Percentiles rank a stretch among this genome's conserved stretches.
These are phyloP conservation scores for Metridium senile DNA, from an alignment of 92 coral and sea anemone genomes.

Conservation along the genomic window DNA sequence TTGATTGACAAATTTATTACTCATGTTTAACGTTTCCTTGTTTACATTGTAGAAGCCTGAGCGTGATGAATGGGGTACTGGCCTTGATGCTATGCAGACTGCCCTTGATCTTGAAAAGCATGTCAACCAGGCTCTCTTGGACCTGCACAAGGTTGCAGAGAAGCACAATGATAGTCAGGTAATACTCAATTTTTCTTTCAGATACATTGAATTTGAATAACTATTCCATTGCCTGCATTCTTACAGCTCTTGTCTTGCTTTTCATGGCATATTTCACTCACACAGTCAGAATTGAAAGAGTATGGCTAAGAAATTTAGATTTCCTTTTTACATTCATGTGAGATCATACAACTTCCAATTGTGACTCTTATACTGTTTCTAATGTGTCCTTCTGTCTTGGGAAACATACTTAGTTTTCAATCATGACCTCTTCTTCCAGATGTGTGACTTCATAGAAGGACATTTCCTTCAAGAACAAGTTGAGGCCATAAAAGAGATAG, in stretches of 20 bases:
- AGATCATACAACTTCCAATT: no score
- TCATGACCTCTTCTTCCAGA: conserved; percentile 43
- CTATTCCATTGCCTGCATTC: no score
- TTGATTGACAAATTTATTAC: no score
- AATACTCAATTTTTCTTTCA: background rate
- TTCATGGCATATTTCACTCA: no score
- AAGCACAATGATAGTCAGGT: conserved; percentile 84
- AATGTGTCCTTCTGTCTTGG: no score
- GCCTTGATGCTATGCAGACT: conserved; percentile 72
- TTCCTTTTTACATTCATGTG: no score
- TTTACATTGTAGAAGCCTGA: conserved; percentile 78
- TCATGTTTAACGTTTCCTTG: background rate
- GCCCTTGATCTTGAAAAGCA: conserved; percentile 92
- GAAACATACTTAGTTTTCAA: no score
- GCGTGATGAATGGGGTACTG: conserved; percentile 81
- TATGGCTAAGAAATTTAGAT: no score
- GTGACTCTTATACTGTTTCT: no score
- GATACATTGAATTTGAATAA: no score
- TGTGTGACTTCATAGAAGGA: conserved; percentile 74
- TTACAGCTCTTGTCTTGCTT: no score
- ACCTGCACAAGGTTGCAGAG: conserved; percentile 76
- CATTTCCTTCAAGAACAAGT: conserved; percentile 77
- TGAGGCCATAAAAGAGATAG: conserved; percentile 76
- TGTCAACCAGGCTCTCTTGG: conserved; percentile 86
- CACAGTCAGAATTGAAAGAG: no score